Evolutionary conservation across 30 jellyfish, hydroid and myxozoan genomes (phyloP).

Genomic region (Aurelia aurita complex sp. Pacific): DNA sequence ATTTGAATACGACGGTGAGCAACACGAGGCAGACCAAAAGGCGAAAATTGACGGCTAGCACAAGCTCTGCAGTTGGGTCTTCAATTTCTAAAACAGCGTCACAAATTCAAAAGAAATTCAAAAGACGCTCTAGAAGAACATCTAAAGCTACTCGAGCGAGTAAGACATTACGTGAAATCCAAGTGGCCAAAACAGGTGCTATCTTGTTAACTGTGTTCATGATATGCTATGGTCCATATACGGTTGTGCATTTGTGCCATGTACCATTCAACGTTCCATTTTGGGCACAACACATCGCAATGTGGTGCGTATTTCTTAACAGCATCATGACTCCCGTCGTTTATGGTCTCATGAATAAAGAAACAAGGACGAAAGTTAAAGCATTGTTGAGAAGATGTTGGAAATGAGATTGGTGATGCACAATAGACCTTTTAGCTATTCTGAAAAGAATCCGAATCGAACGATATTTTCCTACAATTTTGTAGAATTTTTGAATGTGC

Average conservation of each 20-base stretch:
- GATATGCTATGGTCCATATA: slow-evolving; percentile 77
- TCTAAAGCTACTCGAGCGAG: slow-evolving; percentile 22
- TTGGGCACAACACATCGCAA: slow-evolving; percentile 52
- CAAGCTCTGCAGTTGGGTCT: neutral
- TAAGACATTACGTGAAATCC: slow-evolving; percentile 53
- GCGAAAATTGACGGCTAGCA: neutral
- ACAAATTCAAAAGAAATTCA: neutral
- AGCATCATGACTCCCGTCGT: slow-evolving; percentile 57
- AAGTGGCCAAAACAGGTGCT: slow-evolving; percentile 76
- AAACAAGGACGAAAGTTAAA: slow-evolving; percentile 33
- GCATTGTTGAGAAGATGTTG: slow-evolving; percentile 22
- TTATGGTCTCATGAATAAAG: slow-evolving; percentile 63
- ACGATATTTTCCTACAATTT: too few relatives aligned
- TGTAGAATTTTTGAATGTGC: too few relatives aligned
- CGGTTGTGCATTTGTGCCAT: slow-evolving; percentile 65
- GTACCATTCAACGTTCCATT: slow-evolving; percentile 29
- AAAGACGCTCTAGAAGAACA: slow-evolving; percentile 3
- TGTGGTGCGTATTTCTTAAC: slow-evolving; percentile 75
- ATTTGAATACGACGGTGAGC: too few relatives aligned
- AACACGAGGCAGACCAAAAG: too few relatives aligned
- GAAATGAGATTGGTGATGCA: neutral
- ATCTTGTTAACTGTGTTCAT: slow-evolving; percentile 53
- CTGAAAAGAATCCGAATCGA: too few relatives aligned
- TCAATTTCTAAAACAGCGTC: neutral
- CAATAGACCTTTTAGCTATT: too few relatives aligned